Evolutionary conservation across 2,113 vertebrate species (phyloP), one percentile per base, ranked within the genome.

Genomic region (Marmota monax): DNA sequence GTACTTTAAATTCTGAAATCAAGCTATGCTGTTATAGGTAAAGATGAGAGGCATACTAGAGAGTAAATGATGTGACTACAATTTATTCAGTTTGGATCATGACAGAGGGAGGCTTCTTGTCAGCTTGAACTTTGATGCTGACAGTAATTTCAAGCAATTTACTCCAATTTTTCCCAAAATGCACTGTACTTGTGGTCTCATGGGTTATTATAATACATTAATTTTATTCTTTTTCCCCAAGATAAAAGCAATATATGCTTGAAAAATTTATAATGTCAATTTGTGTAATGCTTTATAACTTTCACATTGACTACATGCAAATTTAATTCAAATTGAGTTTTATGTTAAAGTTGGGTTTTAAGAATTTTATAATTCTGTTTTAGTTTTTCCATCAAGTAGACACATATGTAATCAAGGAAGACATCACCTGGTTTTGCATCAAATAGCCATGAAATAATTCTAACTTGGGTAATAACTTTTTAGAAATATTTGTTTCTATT

Each of bases 241-340:
- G 9, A 77, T 84, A 39, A 92, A 90, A 63, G 32, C 13, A 97
- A 58, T 83, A 87, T 77, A 63, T 77, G 11, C 72, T 69, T 84
- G 80, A 95, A 94, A 92, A 67, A 18, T 74, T 74, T 84, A 34
- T 16, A 32, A 39, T 83, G 73, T 95, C 56, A 86, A 23, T 45
- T 61, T 89, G 56, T 95, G n/a, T 73, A 80, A 69, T 73, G 51
- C 45, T 45, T 77, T 78, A 51, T 84, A 73, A n/a, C 42, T 74
- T 88, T 95, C 10, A 79, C 32, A 63, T 58, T 83, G 18, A 79
- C 73, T 88, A 77, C n/a, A 80, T 95, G 88, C 67, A 96, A 89
- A 92, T 91, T 90, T 88, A 84, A 94, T 94, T 91, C 61, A 94
- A 96, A 92, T 85, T 92, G 84, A 83, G 92, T 72, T 94, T 96